Percentiles rank a stretch among this genome's conserved stretches.
phyloP scores from a whole-genome alignment of 2,888 invertebrate species.

The Amaurobius ferox region DNA sequence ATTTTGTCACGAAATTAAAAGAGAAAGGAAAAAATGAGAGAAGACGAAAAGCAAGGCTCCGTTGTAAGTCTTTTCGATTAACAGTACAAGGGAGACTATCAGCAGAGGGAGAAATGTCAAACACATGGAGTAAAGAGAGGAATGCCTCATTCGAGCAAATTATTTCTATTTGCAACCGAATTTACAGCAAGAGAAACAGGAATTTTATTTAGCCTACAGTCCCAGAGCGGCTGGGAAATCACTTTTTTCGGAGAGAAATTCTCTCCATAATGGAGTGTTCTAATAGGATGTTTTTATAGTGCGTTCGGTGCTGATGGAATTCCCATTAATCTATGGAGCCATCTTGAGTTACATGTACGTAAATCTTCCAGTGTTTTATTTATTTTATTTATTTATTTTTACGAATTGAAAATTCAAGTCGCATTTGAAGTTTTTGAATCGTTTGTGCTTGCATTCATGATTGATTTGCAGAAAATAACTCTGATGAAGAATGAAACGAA shows the following conservation, averaged over 20 bases:
- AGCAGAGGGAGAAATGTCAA: constrained; percentile 11
- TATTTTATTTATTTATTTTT: too few species aligned
- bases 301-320: background rate
- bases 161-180: constrained; percentile 31
- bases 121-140: constrained; percentile 1
- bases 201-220: constrained; percentile 19
- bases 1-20: too few species aligned
- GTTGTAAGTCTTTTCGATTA: background rate
- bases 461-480: too few species aligned
- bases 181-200: background rate
- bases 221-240: background rate
- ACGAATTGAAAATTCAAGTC: too few species aligned
- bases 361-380: too few species aligned
- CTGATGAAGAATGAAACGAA: too few species aligned
- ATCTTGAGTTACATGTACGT: background rate
- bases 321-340: background rate
- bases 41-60: background rate
- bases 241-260: background rate
- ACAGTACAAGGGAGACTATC: background rate
- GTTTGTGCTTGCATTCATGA: too few species aligned
- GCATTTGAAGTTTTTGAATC: too few species aligned
- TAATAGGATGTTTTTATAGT: background rate
- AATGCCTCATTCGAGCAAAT: constrained; percentile 31
- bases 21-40: background rate
- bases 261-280: background rate